Conservation (phyloP, 2,797 vertebrate species). For the Eospalax fontanierii region DNA sequence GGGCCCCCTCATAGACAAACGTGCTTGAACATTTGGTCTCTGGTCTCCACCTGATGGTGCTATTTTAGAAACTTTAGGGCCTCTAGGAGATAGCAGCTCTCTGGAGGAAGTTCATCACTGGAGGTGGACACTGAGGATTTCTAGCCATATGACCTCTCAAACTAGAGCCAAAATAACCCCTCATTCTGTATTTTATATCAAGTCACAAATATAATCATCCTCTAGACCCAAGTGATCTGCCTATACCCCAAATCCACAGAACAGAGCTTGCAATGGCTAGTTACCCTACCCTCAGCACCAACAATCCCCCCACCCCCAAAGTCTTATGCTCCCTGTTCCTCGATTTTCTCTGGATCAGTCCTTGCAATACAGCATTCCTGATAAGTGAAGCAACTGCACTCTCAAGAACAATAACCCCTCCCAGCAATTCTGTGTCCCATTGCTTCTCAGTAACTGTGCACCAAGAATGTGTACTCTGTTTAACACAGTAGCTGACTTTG, state of each 20-base stretch:
- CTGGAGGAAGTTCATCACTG: background rate
- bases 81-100: background rate
- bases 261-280: background rate
- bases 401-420: background rate
- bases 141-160: no score
- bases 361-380: background rate
- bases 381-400: background rate
- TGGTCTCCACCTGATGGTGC: no score
- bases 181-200: no score
- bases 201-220: background rate
- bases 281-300: background rate
- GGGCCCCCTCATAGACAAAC: background rate
- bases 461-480: background rate
- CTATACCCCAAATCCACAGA: fast-evolving
- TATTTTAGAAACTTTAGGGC: background rate
- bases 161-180: background rate
- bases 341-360: background rate
- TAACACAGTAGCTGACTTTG: background rate
- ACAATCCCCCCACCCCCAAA: background rate
- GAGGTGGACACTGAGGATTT: background rate
- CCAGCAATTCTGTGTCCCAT: background rate
- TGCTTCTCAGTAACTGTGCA: background rate
- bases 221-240: background rate
- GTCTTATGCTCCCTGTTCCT: background rate
- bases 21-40: background rate